Percentiles rank a stretch among this genome's conserved stretches.
Conservation (phyloP, 2,888 invertebrate genomes). For the Caenorhabditis becei region DNA sequence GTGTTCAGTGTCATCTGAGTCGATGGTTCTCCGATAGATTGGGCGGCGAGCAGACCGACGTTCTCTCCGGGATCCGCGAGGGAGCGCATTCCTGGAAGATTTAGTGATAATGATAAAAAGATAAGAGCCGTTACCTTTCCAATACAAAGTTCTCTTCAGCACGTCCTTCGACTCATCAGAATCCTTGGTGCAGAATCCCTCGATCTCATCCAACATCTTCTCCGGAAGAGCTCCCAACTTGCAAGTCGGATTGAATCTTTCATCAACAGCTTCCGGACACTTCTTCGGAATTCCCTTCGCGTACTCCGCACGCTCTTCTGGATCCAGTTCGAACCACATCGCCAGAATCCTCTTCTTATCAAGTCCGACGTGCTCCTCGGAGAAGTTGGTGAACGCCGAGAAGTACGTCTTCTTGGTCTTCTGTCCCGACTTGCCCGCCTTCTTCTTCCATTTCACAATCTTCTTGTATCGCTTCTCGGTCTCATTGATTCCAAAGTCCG, state of each 20-base stretch:
- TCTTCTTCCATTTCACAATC: conserved; percentile 76
- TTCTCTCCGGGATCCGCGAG: conserved; percentile 94
- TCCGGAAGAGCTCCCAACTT: conserved; percentile 92
- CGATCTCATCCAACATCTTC: conserved; percentile 86
- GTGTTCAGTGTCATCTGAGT: conserved; percentile 99
- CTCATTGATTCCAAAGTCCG: conserved; percentile 81
- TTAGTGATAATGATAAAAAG: neutral
- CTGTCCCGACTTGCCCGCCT: conserved; percentile 38
- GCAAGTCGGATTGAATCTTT: conserved; percentile 86
- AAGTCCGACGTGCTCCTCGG: conserved; percentile 55
- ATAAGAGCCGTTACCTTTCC: conserved; percentile 74
- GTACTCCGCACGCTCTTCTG: conserved; percentile 64
- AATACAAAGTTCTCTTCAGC: conserved; percentile 75
- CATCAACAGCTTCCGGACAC: conserved; percentile 74
- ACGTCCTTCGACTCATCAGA: conserved; percentile 54
- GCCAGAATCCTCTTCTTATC: conserved; percentile 61
- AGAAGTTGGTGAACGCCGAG: conserved; percentile 72
- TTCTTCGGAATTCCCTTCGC: conserved; percentile 49
- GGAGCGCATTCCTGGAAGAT: conserved; percentile 84
- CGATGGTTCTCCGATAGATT: conserved; percentile 98
- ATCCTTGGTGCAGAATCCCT: conserved; percentile 72
- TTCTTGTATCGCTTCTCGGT: conserved; percentile 84
- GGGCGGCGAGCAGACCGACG: conserved; percentile 95
- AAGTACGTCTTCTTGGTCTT: conserved; percentile 55
- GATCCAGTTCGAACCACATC: conserved; percentile 71